Base-by-base conservation (phyloP, 2,797 vertebrate genomes). In the Remorina albescens region DNA sequence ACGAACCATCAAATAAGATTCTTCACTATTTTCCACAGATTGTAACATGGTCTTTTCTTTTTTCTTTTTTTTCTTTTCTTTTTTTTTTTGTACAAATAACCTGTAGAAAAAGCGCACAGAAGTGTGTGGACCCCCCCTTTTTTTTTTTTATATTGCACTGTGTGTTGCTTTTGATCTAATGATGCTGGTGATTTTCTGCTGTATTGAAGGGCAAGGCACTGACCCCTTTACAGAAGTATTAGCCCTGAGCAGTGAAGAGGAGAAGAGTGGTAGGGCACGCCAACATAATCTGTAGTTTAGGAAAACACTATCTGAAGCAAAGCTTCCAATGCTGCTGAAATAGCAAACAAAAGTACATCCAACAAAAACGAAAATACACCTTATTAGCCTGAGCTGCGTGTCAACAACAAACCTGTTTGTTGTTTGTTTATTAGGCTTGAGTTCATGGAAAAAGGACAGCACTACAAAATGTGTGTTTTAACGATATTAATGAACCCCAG, bases 261-360 rank as follows among this genome's bases (percentile, higher is more conserved):
- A 53, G 5, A 28, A 67, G 5, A 21, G 13, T 41, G 9, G 21
- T 70, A 28, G 23, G 55, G 36, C 0, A 1, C 5, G 8, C 28
- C 13, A 8, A 64, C 6, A 50, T 18, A 44, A 26, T 58, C 47
- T n/a, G 10, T 30, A 37, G 50, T 15, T 25, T 23, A 36, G 41
- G 23, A 62, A 62, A 62, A 76, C 44, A 37, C 8, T 51, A 32
- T 75, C 59, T 75, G 50, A 74, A 69, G 63, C 11, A 1, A 26
- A 18, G 53, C 26, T 21, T 21, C 26, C 70, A 61, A 60, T 4
- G 50, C 66, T 68, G 63, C 47, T 57, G 28, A 53, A 30, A 12
- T 49, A 21, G n/a, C n/a, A n/a, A n/a, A n/a, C n/a, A n/a, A n/a
- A n/a, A n/a, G n/a, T n/a, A n/a, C 18, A 54, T n/a, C n/a, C n/a